phyloP scores from a whole-genome alignment of 2,888 invertebrate species.

The Eristalis tenax region DNA sequence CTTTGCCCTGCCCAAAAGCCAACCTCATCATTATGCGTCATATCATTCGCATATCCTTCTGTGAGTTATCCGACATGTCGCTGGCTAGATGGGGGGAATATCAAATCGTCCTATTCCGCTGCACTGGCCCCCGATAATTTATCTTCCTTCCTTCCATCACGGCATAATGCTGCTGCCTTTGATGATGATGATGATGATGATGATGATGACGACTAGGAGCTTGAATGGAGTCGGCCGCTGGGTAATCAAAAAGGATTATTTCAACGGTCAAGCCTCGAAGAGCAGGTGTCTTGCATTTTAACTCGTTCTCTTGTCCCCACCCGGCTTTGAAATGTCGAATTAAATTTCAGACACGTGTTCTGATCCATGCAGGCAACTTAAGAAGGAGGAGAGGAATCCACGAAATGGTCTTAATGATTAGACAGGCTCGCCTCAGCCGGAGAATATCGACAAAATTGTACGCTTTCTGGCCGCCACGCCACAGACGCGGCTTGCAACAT shows the following conservation, averaged over 20 bases:
- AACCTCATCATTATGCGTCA: conserved; percentile 59
- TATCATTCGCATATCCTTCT: conserved; percentile 38
- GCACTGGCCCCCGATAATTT: conserved; percentile 42
- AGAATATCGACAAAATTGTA: conserved; percentile 55
- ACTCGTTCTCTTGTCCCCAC: conserved; percentile 40
- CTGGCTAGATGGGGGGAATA: conserved; percentile 31
- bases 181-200: conserved; percentile 27
- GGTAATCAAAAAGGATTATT: conserved; percentile 67
- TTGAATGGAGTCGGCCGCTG: conserved; percentile 32
- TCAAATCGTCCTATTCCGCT: conserved; percentile 35
- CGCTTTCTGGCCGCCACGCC: conserved; percentile 24
- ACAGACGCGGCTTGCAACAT: conserved; percentile 13
- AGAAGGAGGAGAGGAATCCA: neutral
- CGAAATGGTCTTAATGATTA: conserved; percentile 49
- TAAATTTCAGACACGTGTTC: conserved; percentile 68
- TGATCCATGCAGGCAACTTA: conserved; percentile 4
- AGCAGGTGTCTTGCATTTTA: conserved; percentile 69
- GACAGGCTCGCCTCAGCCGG: conserved; percentile 23
- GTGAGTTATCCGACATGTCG: conserved; percentile 56
- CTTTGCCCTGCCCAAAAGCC: neutral
- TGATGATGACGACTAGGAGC: conserved; percentile 5
- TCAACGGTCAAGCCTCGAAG: conserved; percentile 10
- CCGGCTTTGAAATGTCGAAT: conserved; percentile 25
- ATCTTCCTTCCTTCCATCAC: conserved; percentile 54
- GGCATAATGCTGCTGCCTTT: neutral